These are phyloP conservation scores for Thecophora atra DNA, from an alignment of 2,888 invertebrate species.

Conservation along the genomic window DNA sequence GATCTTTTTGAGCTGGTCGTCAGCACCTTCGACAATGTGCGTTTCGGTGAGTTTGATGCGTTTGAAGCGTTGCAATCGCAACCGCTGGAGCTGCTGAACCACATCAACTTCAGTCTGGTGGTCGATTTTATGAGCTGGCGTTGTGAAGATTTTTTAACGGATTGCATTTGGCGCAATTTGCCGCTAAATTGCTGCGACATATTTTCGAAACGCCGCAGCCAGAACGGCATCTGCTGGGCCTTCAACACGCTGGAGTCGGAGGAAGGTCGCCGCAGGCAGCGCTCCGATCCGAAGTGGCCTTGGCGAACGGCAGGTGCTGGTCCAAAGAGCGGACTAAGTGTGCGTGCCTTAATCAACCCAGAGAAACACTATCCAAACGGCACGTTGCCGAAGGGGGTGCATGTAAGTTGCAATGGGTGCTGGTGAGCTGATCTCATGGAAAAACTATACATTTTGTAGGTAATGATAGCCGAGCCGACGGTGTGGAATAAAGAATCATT, in stretches of 20 bases:
- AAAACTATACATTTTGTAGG: conserved; percentile 37
- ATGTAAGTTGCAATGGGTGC: conserved; percentile 40
- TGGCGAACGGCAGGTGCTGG: conserved; percentile 56
- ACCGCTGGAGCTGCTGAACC: conserved; percentile 51
- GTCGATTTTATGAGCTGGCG: conserved; percentile 59
- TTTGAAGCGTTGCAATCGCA: conserved; percentile 51
- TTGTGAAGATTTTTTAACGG: conserved; percentile 63
- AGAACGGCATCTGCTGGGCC: conserved; percentile 67
- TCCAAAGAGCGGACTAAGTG: conserved; percentile 51
- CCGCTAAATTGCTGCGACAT: conserved; percentile 66
- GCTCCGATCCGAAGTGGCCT: conserved; percentile 54
- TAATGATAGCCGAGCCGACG: conserved; percentile 56
- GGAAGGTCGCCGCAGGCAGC: conserved; percentile 50
- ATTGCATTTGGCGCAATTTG: conserved; percentile 66
- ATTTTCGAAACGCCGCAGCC: conserved; percentile 65
- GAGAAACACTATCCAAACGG: conserved; percentile 54
- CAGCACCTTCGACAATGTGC: conserved; percentile 54
- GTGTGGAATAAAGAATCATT: conserved; percentile 57
- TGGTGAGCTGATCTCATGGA: not conserved
- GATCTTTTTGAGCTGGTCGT: conserved; percentile 56
- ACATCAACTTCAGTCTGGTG: conserved; percentile 59
- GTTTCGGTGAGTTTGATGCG: conserved; percentile 57
- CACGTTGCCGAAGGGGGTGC: conserved; percentile 52
- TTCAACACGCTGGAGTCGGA: conserved; percentile 65
- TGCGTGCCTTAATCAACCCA: conserved; percentile 52